Base-by-base conservation (phyloP, 2,888 invertebrate species). In the Lycaena phlaeas region DNA sequence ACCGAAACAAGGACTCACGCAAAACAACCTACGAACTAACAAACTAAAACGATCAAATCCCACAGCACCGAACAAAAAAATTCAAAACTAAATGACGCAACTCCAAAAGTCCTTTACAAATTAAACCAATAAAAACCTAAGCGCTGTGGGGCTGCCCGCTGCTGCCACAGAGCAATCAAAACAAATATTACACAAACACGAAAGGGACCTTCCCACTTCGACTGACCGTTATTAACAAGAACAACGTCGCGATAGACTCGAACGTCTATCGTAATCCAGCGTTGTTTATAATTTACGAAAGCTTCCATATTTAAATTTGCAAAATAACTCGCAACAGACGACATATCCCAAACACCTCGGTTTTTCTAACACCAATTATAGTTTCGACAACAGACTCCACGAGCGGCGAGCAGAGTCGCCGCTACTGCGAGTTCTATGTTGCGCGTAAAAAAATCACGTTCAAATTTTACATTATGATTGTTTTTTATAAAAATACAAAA, bases 401-500 rank as follows among this genome's bases (percentile, higher is more conserved):
- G 31, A 31, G 17, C 26, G 17, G 11, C 14, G 15, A 26, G 18
- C 22, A 27, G 26, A 15, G 38, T 14, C 40, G 34, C 39, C 42
- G 18, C 37, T n/a, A 11, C n/a, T 18, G 25, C 25, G 26, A 28
- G 31, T 12, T 31, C 66, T 59, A 69, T 66, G 59, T 74, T 76
- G 79, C 81, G 76, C 77, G 68, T 66, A 69, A 78, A 81, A 74
- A 76, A 71, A 71, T 61, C 72, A 77, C 78, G 64, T 73, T 70
- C 76, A 74, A 79, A 79, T 81, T 54, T 70, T 74, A 68, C 73
- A 69, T 74, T 72, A 72, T 12, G 17, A 67, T 73, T 64, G 65
- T 75, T 78, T 78, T 72, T 79, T 82, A 82, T 82, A 82, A 82
- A 82, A 82, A 82, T 82, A 82, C 78, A 82, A 82, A 82, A 82